These are phyloP conservation scores for Nemopilema nomurai DNA, from an alignment of 30 jellyfish, hydroid and myxozoan genomes.

Conservation along the genomic window DNA sequence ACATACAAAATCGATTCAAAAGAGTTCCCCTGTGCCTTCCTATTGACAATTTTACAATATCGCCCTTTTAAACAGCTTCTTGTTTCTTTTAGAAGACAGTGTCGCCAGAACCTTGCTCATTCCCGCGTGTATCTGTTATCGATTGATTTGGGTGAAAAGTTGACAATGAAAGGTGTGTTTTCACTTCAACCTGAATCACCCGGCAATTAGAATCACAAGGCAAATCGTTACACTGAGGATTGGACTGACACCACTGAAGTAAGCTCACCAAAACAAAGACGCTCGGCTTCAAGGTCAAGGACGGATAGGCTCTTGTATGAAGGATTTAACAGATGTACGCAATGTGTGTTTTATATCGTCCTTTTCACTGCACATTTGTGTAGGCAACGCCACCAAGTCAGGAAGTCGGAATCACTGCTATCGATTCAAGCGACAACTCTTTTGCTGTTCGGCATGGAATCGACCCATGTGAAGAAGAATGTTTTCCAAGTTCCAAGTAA, in stretches of 20 bases:
- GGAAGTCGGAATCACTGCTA: not conserved
- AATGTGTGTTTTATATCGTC: not conserved
- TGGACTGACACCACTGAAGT: not conserved
- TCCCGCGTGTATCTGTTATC: not conserved
- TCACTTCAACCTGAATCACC: not conserved
- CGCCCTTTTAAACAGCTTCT: not conserved
- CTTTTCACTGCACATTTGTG: not conserved
- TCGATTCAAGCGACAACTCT: not conserved
- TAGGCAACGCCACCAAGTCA: not conserved
- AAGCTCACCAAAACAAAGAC: not conserved
- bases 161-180: not conserved
- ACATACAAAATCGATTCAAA: not conserved
- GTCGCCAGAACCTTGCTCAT: not conserved
- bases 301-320: not conserved
- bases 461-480: conserved; percentile 9
- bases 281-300: not conserved
- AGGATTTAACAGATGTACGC: not conserved
- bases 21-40: not conserved
- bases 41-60: not conserved
- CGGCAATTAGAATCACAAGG: not conserved
- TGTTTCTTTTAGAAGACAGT: not conserved
- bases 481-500: conserved; percentile 27
- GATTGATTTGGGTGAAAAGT: not conserved
- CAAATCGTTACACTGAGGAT: not conserved
- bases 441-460: not conserved